A percentile compares a stretch with the other conserved stretches of the same genome.
Conservation (phyloP, 2,113 vertebrate species). For the Pampusana beccarii region DNA sequence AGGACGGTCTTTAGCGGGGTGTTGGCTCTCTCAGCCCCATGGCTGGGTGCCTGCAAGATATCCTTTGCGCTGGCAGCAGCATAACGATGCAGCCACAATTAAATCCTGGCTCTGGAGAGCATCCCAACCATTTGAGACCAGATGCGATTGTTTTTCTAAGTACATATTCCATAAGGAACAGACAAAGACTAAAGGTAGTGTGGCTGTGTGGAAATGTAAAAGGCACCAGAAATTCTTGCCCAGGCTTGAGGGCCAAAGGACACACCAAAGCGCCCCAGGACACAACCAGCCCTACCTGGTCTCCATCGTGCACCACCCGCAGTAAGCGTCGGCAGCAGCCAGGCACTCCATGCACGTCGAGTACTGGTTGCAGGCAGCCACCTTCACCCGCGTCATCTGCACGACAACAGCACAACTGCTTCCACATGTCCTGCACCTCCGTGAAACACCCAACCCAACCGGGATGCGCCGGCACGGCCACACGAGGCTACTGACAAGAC, state of each 20-base stretch:
- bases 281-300: conserved; percentile 78
- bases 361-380: conserved; percentile 86
- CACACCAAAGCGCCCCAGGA: fast-evolving
- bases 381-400: conserved; percentile 90
- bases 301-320: conserved; percentile 95
- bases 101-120: not conserved
- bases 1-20: not conserved
- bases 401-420: not conserved
- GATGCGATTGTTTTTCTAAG: not conserved
- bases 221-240: not conserved
- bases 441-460: fast-evolving
- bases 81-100: not conserved
- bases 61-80: not conserved
- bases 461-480: fast-evolving
- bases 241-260: not conserved
- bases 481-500: fast-evolving
- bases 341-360: conserved; percentile 85
- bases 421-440: not conserved
- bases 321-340: conserved; percentile 86
- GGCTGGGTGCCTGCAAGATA: not conserved
- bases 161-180: fast-evolving
- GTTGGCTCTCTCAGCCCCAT: not conserved
- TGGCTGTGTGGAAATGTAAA: not conserved
- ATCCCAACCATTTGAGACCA: not conserved
- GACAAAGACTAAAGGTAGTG: not conserved